phyloP scores from a whole-genome alignment of 2,888 invertebrate genomes.

The Agapostemon virescens region DNA sequence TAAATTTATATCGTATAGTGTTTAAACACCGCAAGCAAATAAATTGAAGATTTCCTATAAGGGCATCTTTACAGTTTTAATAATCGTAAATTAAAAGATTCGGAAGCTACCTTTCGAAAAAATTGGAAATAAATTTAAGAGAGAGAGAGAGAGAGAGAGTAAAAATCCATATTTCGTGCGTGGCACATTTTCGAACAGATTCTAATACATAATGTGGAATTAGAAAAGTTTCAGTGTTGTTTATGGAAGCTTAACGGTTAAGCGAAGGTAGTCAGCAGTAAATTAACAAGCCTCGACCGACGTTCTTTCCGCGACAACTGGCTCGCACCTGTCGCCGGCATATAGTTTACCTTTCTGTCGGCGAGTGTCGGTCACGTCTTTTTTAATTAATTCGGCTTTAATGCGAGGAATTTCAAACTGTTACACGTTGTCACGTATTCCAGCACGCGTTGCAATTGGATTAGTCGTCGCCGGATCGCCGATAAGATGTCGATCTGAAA shows the following conservation, averaged over 20 bases:
- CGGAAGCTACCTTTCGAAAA: neutral
- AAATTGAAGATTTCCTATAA: too few relatives aligned
- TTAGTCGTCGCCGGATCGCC: constrained; percentile 36
- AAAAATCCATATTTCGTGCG: neutral
- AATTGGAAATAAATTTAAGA: neutral
- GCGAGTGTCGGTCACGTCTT: neutral
- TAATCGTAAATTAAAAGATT: neutral
- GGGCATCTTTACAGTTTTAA: too few relatives aligned
- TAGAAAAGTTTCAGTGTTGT: neutral
- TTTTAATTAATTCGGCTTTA: constrained; percentile 51
- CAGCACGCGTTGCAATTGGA: constrained; percentile 26
- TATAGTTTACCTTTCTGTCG: constrained; percentile 36
- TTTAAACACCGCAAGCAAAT: too few relatives aligned
- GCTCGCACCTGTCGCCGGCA: constrained; percentile 56
- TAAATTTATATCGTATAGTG: too few relatives aligned
- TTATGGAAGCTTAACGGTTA: constrained; percentile 45
- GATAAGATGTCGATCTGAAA: constrained; percentile 39
- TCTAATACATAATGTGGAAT: neutral
- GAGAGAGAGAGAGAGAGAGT: too few relatives aligned
- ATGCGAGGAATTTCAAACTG: constrained; percentile 10
- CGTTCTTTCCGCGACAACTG: constrained; percentile 38
- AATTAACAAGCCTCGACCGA: constrained; percentile 41
- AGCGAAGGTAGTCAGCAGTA: constrained; percentile 49
- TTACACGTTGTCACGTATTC: constrained; percentile 29
- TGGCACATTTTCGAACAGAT: neutral